phyloP scores from a whole-genome alignment of 2,113 vertebrate species.

The Embiotoca jacksoni region DNA sequence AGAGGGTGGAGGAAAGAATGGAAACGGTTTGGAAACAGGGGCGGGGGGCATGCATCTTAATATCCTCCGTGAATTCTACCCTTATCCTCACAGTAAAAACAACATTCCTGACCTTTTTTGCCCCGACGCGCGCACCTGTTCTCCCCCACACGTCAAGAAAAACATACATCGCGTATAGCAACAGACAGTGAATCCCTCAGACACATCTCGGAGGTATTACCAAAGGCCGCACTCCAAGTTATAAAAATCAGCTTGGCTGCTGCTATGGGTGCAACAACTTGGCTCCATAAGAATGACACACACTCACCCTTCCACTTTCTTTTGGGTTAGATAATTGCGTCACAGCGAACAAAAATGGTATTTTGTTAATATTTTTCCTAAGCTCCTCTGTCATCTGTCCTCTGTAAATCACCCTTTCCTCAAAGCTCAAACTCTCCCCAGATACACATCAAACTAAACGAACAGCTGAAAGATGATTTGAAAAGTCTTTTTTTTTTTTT shows the following conservation, averaged over 20 bases:
- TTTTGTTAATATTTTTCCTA: conserved; percentile 36
- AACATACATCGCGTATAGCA: background rate
- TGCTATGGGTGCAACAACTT: conserved; percentile 21
- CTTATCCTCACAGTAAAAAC: conserved; percentile 10
- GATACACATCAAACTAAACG: conserved; percentile 4
- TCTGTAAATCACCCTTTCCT: conserved; percentile 47
- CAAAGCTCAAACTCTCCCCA: conserved; percentile 8
- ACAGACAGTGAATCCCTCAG: conserved; percentile 8
- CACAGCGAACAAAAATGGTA: conserved; percentile 19
- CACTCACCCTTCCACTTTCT: conserved; percentile 1
- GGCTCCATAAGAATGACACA: conserved; percentile 29
- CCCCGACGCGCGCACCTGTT: conserved; percentile 50
- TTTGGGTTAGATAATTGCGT: conserved; percentile 41
- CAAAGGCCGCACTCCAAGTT: conserved; percentile 16
- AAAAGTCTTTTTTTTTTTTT: background rate
- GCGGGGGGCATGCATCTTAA: background rate
- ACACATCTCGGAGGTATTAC: conserved; percentile 6
- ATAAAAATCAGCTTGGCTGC: conserved; percentile 41
- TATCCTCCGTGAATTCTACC: background rate
- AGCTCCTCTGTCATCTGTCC: conserved; percentile 8
- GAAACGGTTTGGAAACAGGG: conserved; percentile 26
- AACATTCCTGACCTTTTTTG: conserved; percentile 12
- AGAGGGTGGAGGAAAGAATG: conserved; percentile 24
- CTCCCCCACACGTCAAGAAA: conserved; percentile 2
- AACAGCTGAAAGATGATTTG: conserved; percentile 23